Conservation (phyloP, 2,113 vertebrate species). For the Phaethornis superciliosus region DNA sequence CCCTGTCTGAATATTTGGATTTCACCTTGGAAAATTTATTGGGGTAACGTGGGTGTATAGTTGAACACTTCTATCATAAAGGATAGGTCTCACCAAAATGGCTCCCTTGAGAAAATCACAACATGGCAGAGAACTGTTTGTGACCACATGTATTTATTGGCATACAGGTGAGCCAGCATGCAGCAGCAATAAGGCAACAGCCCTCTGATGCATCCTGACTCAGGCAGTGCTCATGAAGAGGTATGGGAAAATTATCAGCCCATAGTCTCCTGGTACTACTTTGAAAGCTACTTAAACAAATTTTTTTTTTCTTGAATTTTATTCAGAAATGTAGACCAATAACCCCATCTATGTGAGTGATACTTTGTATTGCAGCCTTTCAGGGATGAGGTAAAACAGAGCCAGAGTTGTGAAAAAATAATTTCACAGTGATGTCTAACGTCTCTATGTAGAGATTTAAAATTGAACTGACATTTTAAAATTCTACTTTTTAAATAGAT, state of each 20-base stretch:
- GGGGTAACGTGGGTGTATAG: neutral
- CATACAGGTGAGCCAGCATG: neutral
- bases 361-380: neutral
- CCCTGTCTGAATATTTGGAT: neutral
- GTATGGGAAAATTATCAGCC: neutral
- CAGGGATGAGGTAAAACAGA: neutral
- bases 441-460: neutral
- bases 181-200: neutral
- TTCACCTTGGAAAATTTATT: neutral
- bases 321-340: neutral
- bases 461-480: conserved; percentile 22
- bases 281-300: neutral
- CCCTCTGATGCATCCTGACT: neutral
- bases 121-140: neutral
- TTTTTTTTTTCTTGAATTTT: neutral
- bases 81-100: neutral
- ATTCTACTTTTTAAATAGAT: neutral
- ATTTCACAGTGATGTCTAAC: neutral
- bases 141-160: neutral
- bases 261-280: neutral
- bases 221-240: fast-evolving
- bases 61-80: neutral
- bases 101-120: neutral
- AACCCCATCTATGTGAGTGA: neutral
- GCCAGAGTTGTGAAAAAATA: neutral